A percentile compares a stretch with the other conserved stretches of the same genome.
phyloP scores from a whole-genome alignment of 2,113 vertebrate species.

The Dicrurus megarhynchus region DNA sequence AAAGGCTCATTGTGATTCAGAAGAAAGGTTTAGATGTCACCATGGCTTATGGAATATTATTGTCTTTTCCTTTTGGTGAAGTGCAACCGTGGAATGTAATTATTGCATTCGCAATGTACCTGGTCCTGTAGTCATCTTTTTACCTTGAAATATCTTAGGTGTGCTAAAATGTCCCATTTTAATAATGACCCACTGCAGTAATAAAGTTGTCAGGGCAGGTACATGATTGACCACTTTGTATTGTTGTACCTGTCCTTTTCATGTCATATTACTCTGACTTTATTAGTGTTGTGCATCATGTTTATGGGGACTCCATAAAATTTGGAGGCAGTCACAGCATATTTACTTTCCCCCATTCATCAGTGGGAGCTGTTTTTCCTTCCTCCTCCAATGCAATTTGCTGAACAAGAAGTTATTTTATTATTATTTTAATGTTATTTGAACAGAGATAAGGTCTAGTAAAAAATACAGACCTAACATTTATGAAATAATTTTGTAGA shows the following conservation, averaged over 20 bases:
- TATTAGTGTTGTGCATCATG: slow-evolving; percentile 4
- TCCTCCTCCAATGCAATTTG: not conserved
- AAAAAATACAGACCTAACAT: not conserved
- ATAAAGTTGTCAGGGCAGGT: slow-evolving; percentile 1
- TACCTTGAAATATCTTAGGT: not conserved
- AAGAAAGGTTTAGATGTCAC: not conserved
- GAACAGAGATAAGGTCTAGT: not conserved
- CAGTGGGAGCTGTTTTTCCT: not conserved
- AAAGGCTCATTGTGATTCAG: not conserved
- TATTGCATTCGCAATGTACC: not conserved
- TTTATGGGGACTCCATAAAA: slow-evolving; percentile 10
- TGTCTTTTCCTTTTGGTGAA: slow-evolving; percentile 8
- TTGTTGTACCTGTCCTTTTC: slow-evolving; percentile 8
- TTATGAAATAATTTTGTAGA: not conserved
- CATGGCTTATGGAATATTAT: not conserved
- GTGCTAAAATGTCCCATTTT: not conserved
- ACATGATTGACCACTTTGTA: not conserved
- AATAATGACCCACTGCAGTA: not conserved
- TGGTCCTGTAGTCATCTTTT: not conserved
- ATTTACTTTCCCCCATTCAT: not conserved
- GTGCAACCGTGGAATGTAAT: not conserved
- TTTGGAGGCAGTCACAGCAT: not conserved
- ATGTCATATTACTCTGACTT: not conserved
- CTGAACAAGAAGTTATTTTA: not conserved
- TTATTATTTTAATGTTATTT: not conserved